These are phyloP conservation scores for Drosophila sulfurigaster DNA, from an alignment of 1,140 invertebrate genomes.

Conservation along the genomic window DNA sequence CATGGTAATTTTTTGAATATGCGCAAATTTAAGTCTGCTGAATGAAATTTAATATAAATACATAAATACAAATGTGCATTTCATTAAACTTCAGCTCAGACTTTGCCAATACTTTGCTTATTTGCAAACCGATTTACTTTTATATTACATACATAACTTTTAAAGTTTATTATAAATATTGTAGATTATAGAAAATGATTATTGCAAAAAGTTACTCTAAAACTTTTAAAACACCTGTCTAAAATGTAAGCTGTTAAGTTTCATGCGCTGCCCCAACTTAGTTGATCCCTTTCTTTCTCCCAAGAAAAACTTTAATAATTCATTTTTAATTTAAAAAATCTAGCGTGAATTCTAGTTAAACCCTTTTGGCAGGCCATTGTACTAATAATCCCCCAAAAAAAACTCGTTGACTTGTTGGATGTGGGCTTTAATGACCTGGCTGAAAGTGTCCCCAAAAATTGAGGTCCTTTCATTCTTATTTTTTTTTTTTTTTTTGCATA, in stretches of 20 bases:
- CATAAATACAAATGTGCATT: too few species aligned
- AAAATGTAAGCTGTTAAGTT: not conserved
- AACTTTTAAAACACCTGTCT: not conserved
- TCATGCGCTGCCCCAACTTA: not conserved
- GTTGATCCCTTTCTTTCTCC: not conserved
- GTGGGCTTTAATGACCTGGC: slow-evolving; percentile 19
- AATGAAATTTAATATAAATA: too few species aligned
- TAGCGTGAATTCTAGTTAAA: not conserved
- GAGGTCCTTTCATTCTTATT: slow-evolving; percentile 12
- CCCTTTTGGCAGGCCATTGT: slow-evolving; percentile 1
- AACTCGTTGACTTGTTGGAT: slow-evolving; percentile 8
- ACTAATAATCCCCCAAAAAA: not conserved
- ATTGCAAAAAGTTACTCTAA: not conserved
- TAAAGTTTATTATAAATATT: too few species aligned
- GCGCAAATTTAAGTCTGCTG: too few species aligned
- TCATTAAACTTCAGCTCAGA: too few species aligned
- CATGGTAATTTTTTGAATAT: too few species aligned
- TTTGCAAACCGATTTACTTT: too few species aligned
- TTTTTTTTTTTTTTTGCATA: slow-evolving; percentile 22
- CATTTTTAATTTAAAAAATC: not conserved
- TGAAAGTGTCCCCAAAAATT: slow-evolving; percentile 22
- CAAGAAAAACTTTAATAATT: not conserved
- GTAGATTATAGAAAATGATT: too few species aligned
- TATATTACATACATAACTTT: too few species aligned
- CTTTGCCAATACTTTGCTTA: too few species aligned